Conservation (phyloP, 1,140 invertebrate genomes). For the Drosophila nebulosa region DNA sequence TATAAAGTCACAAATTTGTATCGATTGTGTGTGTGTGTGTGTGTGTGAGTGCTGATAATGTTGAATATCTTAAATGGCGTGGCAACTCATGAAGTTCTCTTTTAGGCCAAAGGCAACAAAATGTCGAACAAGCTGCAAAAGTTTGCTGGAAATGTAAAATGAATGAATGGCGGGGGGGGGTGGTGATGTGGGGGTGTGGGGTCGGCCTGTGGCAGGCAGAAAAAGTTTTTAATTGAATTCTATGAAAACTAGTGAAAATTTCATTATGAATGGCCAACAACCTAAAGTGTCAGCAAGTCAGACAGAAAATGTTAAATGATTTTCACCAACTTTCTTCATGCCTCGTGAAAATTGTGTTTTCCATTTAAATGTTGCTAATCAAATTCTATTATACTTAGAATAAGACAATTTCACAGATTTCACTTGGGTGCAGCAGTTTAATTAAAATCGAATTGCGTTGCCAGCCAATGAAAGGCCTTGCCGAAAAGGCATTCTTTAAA, state of each 20-base stretch:
- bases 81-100: conserved; percentile 17
- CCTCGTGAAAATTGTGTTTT: conserved; percentile 44
- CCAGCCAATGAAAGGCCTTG: conserved; percentile 2
- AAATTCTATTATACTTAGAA: conserved; percentile 18
- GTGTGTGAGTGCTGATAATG: not conserved
- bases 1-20: conserved; percentile 51
- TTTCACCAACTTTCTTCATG: conserved; percentile 3
- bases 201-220: conserved; percentile 27
- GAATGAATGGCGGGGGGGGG: not conserved
- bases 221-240: conserved; percentile 75
- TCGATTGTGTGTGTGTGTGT: no score
- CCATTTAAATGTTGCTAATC: conserved; percentile 33
- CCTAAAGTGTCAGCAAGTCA: conserved; percentile 46
- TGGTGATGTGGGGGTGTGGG: no score
- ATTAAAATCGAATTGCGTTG: conserved; percentile 49
- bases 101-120: conserved; percentile 33
- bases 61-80: not conserved
- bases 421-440: conserved; percentile 11
- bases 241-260: conserved; percentile 53
- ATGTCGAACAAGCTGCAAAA: conserved; percentile 35
- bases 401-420: conserved; percentile 36
- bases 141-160: not conserved
- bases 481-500: not conserved
- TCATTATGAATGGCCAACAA: conserved; percentile 65
- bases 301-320: conserved; percentile 45